Evolutionary conservation across 2,888 invertebrate genomes (phyloP).

Genomic region (Stramonita haemastoma): DNA sequence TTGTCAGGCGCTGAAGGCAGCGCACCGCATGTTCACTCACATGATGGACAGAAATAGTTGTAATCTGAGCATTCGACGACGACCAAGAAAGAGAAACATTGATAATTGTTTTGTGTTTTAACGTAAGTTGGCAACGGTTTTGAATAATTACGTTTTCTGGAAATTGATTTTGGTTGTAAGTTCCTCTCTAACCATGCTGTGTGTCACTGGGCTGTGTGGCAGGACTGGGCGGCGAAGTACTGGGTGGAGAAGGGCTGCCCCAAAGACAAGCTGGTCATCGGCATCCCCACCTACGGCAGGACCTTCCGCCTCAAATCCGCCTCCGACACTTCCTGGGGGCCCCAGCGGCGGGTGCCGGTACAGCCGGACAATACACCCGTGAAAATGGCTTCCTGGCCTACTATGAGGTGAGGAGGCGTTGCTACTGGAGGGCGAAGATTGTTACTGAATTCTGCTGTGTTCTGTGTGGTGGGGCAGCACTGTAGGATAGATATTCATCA

Average conservation of each 20-base stretch:
- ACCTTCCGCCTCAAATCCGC: conserved; percentile 89
- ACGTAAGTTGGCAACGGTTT: background rate
- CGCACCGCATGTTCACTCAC: too few species aligned
- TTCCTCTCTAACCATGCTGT: too few species aligned
- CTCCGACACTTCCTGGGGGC: conserved; percentile 61
- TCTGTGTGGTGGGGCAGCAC: too few species aligned
- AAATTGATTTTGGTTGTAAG: background rate
- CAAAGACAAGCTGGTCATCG: conserved; percentile 93
- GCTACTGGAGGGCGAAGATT: background rate
- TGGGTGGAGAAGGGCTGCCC: conserved; percentile 85
- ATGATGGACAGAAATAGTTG: too few species aligned
- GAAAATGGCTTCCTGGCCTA: conserved; percentile 72
- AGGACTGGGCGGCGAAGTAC: conserved; percentile 71
- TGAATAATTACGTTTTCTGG: background rate
- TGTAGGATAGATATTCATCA: too few species aligned
- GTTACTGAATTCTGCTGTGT: background rate
- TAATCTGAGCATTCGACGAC: too few species aligned
- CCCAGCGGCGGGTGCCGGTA: conserved; percentile 60
- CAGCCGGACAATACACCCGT: conserved; percentile 66
- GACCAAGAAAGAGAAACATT: too few species aligned
- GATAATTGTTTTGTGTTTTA: too few species aligned
- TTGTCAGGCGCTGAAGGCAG: too few species aligned
- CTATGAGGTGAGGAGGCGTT: conserved; percentile 67
- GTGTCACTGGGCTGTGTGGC: conserved; percentile 20
- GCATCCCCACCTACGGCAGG: conserved; percentile 93